Percentiles rank a stretch among this genome's conserved stretches.
Evolutionary conservation across 2,113 vertebrate genomes (phyloP).

Genomic region (Galbula dea): DNA sequence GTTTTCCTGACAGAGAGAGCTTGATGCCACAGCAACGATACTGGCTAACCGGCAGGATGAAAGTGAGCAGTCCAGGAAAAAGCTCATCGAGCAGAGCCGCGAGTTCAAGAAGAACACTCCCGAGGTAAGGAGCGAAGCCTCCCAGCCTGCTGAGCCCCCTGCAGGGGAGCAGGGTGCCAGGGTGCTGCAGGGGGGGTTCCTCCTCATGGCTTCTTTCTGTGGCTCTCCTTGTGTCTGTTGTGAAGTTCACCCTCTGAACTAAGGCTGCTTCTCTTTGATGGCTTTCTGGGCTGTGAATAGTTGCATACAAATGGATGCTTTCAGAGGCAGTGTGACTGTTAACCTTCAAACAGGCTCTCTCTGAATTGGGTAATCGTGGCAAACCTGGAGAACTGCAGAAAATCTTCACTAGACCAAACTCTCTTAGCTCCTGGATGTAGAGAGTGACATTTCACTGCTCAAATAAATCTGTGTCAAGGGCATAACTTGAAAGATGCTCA

Average conservation of each 20-base stretch:
- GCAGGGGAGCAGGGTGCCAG: too few relatives aligned
- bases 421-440: background rate
- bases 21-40: constrained; percentile 94
- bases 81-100: constrained; percentile 97
- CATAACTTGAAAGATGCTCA: background rate
- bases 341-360: background rate
- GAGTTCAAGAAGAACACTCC: constrained; percentile 99
- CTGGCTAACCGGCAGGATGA: constrained; percentile 99
- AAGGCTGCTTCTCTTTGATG: background rate
- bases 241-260: background rate
- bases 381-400: background rate
- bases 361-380: background rate
- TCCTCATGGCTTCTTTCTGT: background rate
- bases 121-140: constrained; percentile 82
- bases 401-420: background rate
- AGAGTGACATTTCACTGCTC: background rate
- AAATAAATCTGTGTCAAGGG: constrained; percentile 3
- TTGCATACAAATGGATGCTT: background rate
- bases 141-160: background rate
- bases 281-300: background rate
- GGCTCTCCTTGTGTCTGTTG: background rate
- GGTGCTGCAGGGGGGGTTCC: too few relatives aligned
- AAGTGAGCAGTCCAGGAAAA: constrained; percentile 96
- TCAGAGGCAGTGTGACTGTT: background rate
- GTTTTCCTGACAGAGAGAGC: constrained; percentile 85